A percentile compares a stretch with the other conserved stretches of the same genome.
These are phyloP conservation scores for Lophotis ruficrista DNA, from an alignment of 2,113 vertebrate species.

Conservation along the genomic window DNA sequence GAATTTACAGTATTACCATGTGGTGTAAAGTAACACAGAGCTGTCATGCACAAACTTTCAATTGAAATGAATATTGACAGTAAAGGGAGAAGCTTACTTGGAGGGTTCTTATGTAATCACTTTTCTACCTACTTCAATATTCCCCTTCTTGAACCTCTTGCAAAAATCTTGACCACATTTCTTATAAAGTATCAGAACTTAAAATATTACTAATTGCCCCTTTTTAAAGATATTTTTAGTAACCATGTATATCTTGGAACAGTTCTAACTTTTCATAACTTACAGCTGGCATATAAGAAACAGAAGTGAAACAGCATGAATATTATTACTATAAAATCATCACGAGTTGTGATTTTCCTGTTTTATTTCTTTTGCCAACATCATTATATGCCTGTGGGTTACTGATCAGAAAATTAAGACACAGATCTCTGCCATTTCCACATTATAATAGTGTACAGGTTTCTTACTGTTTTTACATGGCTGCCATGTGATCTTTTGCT, in stretches of 20 bases:
- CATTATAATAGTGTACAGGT: background rate
- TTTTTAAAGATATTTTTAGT: background rate
- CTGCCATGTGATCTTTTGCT: constrained; percentile 1
- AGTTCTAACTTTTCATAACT: constrained; percentile 11
- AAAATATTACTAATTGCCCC: background rate
- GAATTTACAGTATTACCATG: background rate
- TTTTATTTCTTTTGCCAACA: background rate
- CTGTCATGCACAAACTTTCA: constrained; percentile 47
- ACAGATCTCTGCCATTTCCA: background rate
- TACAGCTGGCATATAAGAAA: background rate
- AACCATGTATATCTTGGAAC: background rate
- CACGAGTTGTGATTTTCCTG: background rate
- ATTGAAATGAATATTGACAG: constrained; percentile 21
- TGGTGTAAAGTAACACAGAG: background rate
- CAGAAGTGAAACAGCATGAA: background rate
- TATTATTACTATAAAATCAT: background rate
- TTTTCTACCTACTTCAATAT: constrained; percentile 4
- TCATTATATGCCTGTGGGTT: background rate
- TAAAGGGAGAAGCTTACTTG: constrained; percentile 5
- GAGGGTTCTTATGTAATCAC: constrained; percentile 34
- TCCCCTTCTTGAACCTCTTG: background rate
- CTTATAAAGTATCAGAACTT: background rate
- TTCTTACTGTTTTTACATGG: background rate
- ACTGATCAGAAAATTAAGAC: background rate
- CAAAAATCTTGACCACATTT: constrained; percentile 12